A percentile compares a stretch with the other conserved stretches of the same genome.
Conservation (phyloP, 2,888 invertebrate genomes). For the Trachelus tabidus region DNA sequence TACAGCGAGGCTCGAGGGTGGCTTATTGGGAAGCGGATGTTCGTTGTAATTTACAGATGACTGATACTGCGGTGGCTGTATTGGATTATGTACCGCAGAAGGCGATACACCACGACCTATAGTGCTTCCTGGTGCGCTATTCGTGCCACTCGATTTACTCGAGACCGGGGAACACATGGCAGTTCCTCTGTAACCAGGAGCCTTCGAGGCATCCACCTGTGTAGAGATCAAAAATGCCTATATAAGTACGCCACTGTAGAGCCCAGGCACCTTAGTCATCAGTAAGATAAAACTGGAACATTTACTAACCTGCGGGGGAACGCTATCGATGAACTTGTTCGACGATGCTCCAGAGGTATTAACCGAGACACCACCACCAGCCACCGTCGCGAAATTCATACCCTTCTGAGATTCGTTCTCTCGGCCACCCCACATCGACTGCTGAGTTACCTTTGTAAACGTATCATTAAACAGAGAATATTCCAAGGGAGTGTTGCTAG, state of each 20-base stretch:
- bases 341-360: slow-evolving; percentile 65
- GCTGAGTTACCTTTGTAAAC: slow-evolving; percentile 74
- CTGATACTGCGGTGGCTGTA: slow-evolving; percentile 55
- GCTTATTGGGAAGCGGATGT: slow-evolving; percentile 50
- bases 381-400: slow-evolving; percentile 80
- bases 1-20: slow-evolving; percentile 58
- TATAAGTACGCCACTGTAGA: background rate
- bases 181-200: slow-evolving; percentile 88
- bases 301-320: slow-evolving; percentile 65
- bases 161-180: slow-evolving; percentile 83
- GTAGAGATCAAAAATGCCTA: slow-evolving; percentile 6
- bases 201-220: slow-evolving; percentile 87
- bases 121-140: slow-evolving; percentile 36
- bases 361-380: slow-evolving; percentile 68
- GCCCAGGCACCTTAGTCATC: background rate
- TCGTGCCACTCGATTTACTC: slow-evolving; percentile 71
- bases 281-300: background rate
- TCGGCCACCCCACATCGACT: slow-evolving; percentile 73
- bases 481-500: slow-evolving; percentile 73
- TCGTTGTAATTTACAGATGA: slow-evolving; percentile 51
- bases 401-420: slow-evolving; percentile 70
- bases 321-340: slow-evolving; percentile 69
- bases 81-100: slow-evolving; percentile 50
- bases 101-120: slow-evolving; percentile 48
- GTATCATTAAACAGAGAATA: slow-evolving; percentile 90